phyloP scores from a whole-genome alignment of 2,888 invertebrate genomes.

The Mesorhabditis belari region DNA sequence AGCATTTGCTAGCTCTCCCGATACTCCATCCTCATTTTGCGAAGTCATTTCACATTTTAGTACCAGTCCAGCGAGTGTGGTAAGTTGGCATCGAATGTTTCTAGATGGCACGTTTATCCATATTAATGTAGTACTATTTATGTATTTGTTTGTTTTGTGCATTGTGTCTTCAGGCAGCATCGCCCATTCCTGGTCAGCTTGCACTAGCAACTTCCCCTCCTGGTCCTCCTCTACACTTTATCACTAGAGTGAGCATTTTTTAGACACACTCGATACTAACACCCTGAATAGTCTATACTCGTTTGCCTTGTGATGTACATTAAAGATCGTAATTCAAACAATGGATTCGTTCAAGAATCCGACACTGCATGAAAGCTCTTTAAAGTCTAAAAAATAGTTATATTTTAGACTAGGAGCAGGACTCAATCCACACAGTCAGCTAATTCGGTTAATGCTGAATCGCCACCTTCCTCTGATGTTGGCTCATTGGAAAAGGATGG shows the following conservation, averaged over 20 bases:
- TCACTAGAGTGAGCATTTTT: neutral
- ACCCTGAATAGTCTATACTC: too few species aligned
- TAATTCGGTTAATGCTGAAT: neutral
- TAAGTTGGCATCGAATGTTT: neutral
- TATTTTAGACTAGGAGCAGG: neutral
- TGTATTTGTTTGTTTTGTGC: too few species aligned
- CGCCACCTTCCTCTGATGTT: neutral
- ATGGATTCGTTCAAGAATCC: too few species aligned
- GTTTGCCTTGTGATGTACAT: too few species aligned
- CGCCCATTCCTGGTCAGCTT: neutral
- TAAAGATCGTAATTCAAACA: too few species aligned
- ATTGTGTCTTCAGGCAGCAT: neutral
- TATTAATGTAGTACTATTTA: too few species aligned
- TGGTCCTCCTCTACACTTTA: neutral
- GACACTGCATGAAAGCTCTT: too few species aligned
- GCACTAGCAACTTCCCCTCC: neutral
- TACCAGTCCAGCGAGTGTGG: conserved; percentile 5
- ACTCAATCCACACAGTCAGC: neutral
- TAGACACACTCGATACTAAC: too few species aligned
- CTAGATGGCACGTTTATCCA: too few species aligned
- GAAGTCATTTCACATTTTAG: conserved; percentile 6
- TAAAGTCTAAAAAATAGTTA: neutral
- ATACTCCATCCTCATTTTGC: conserved; percentile 7
- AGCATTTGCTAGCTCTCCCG: neutral
- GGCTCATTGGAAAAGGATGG: neutral